Percentiles rank a stretch among this genome's conserved stretches.
Conservation (phyloP, 1,140 invertebrate species). For the Limonius californicus region DNA sequence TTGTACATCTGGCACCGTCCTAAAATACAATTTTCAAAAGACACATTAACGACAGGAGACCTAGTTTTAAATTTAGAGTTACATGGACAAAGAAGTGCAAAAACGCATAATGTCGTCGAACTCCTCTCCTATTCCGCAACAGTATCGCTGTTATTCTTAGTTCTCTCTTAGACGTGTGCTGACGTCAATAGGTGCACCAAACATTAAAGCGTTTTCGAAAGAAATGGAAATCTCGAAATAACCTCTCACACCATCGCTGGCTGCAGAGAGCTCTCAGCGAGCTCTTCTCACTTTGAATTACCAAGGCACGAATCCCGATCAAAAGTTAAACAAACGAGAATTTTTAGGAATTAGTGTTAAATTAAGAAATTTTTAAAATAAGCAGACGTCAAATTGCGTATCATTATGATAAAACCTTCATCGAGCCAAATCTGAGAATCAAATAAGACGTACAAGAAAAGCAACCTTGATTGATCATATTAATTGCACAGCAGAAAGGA, state of each 20-base stretch:
- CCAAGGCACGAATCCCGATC: no score
- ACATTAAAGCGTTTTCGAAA: not conserved
- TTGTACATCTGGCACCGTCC: not conserved
- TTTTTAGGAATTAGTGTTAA: no score
- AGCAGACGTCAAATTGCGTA: no score
- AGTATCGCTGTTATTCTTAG: constrained; percentile 11
- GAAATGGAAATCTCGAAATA: constrained; percentile 3
- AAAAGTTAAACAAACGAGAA: no score
- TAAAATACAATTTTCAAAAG: constrained; percentile 4
- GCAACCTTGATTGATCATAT: no score
- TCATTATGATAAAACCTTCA: no score
- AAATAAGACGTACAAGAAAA: no score
- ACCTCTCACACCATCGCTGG: not conserved
- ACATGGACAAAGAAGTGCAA: constrained; percentile 14
- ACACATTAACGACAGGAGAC: not conserved
- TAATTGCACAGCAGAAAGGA: no score
- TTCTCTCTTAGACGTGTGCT: constrained; percentile 5
- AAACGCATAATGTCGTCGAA: constrained; percentile 15
- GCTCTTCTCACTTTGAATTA: no score
- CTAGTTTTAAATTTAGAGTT: constrained; percentile 15
- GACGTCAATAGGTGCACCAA: constrained; percentile 21
- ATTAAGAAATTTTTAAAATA: no score
- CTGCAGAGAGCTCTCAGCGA: no score
- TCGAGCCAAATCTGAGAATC: no score
- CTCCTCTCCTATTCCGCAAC: not conserved